Base-by-base conservation (phyloP, 2,888 invertebrate species). In the Pedicia rivosa region DNA sequence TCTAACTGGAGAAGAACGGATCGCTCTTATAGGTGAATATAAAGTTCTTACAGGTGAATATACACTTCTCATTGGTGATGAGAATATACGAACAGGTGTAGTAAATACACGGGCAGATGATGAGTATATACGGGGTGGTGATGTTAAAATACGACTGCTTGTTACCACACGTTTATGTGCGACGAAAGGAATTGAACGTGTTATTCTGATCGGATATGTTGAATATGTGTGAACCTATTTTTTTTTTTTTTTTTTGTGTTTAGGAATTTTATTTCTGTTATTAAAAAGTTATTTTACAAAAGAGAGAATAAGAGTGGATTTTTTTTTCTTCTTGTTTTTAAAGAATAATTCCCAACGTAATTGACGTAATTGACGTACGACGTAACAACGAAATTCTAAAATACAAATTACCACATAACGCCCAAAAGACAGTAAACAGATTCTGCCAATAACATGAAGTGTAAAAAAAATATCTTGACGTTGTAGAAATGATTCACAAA, bases 131-230 rank as follows among this genome's bases (percentile, higher is more conserved):
- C 58, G 53, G 16, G 46, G 36, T 31, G 47, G 46, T 26, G 47
- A 44, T 28, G 45, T 42, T 10, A 44, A 32, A 36, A 46, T 43
- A 33, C 47, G 39, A 22, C 47, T 45, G 31, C 44, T 44, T 30
- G 36, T 48, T 37, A 49, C 43, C 35, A 51, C 36, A 31, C 55
- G 54, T 40, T 46, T 55, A 25, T 44, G 42, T 32, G 44, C 43
- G 28, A 46, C 38, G 44, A 45, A 46, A 43, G 61, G 58, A 45
- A 50, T 46, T 44, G 55, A 50, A 44, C 54, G 54, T 50, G 59
- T 59, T 42, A 58, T 56, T 49, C 58, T 59, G 45, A 61, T 56
- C 37, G 61, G 61, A 42, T 55, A 61, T 45, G 57, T 46, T 50
- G 52, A 55, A 50, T 56, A 56, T 42, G 57, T 55, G 55, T 58